Evolutionary conservation across 2,113 vertebrate species (phyloP).

Genomic region (Corythornis vintsioides): DNA sequence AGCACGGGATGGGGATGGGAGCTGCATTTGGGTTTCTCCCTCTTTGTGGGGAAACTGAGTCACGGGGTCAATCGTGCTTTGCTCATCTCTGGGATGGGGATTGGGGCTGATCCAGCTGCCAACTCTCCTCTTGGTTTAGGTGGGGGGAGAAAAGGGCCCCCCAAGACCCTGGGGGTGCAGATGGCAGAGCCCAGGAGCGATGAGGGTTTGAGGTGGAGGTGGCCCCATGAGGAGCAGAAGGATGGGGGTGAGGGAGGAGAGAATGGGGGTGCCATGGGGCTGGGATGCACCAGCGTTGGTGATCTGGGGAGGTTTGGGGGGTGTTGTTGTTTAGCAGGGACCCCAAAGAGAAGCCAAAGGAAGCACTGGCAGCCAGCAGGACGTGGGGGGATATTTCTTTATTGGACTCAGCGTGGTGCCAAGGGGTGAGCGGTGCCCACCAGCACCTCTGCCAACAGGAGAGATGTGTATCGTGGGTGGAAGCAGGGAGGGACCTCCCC

Average conservation of each 20-base stretch:
- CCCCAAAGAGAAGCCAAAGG: background rate
- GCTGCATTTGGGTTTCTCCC: background rate
- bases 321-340: background rate
- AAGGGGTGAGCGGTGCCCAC: background rate
- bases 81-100: background rate
- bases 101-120: background rate
- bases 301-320: background rate
- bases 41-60: background rate
- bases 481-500: background rate
- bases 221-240: background rate
- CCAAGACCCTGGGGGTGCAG: background rate
- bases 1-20: rapidly evolving
- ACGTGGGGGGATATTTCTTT: background rate
- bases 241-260: background rate
- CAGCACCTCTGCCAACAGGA: rapidly evolving
- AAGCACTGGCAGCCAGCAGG: background rate
- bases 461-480: background rate
- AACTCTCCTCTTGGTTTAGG: background rate
- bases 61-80: background rate
- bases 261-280: rapidly evolving
- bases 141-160: background rate
- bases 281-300: rapidly evolving
- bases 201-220: background rate
- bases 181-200: background rate
- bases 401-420: rapidly evolving